Evolutionary conservation across 1,140 invertebrate genomes (phyloP), one percentile per base, ranked within the genome.

Genomic region (Drosophila lacertosa): DNA sequence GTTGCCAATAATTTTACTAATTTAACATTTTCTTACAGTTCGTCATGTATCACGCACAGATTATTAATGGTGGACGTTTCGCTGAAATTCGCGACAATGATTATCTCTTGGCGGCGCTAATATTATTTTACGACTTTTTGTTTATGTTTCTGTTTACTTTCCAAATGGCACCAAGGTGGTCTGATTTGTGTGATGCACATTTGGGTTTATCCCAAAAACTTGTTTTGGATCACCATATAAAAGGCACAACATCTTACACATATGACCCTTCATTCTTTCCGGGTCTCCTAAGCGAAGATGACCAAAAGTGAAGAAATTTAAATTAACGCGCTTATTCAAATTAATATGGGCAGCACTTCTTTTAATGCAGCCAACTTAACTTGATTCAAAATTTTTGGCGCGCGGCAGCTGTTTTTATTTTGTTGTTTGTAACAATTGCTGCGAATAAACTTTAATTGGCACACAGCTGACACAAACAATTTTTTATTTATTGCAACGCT

Each of bases 391-490:
- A 69, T 67, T 62, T 62, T 72, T 77, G 39, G 58, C 40, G 50
- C 39, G 26, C 4, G 13, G 60, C 78, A 69, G 69, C 69, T 70
- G 74, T 58, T 73, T 76, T 51, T 29, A 26, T 57, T 60, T 63
- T 76, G 64, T 60, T 69, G 45, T 51, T 53, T 16, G 35, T 67
- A 24, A 16, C 26, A 20, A 32, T 37, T 64, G 35, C 54, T 74
- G 77, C 59, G 29, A 75, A 83, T 59, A 83, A 83, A 79, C 80
- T 64, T 48, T 33, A 86, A 57, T 39, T 82, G 37, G 82, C 63
- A 76, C 82, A 72, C 62, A 66, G 81, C 80, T 88, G 83, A 89
- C 62, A 55, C 65, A 79, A 76, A 66, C 82, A 86, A 72, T 59
- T 22, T 35, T 18, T 26, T 15, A 15, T 6, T 47, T 18, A 54